Base-by-base conservation (phyloP, 2,888 invertebrate genomes). In the Graphium colonna region DNA sequence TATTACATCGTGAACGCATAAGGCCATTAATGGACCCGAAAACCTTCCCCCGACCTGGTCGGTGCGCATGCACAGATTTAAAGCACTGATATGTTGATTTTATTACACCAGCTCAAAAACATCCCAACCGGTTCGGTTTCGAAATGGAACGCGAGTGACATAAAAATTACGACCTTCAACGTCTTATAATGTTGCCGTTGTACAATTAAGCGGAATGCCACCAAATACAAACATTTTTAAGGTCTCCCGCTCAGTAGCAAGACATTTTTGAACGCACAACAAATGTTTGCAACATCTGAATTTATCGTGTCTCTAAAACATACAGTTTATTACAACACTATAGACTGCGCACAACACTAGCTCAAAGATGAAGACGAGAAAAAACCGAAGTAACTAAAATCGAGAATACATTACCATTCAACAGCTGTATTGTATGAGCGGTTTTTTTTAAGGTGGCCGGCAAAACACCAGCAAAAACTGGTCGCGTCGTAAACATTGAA, bases 31-130 rank as follows among this genome's bases (percentile, higher is more conserved):
- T 31, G 31, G 28, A 26, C 43, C 71, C 70, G 61, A 67, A 75
- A 68, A 64, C 65, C 62, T 60, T 41, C 36, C 64, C n/a, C 63
- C 60, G 62, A 54, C 53, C 53, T 47, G 54, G 41, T 64, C 59
- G 66, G 59, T 63, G 67, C 74, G 70, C 74, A 73, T 75, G 73
- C 72, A 71, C 69, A 63, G 83, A 84, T 85, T 78, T 75, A 76
- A 65, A 65, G 62, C 75, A 72, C 69, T 65, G 84, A 85, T 86
- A 87, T 85, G 82, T 77, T 79, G 84, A 85, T 87, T 87, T 87
- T 86, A 86, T 84, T 82, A 83, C 81, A 77, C 77, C 79, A 77
- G 70, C 79, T 74, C 75, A 84, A 85, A 82, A 81, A 75, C 66
- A 82, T 77, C 76, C 72, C 67, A 79, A 87, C 87, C 85, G 85